Evolutionary conservation across 2,888 invertebrate genomes (phyloP).

Genomic region (Pardosa pseudoannulata): DNA sequence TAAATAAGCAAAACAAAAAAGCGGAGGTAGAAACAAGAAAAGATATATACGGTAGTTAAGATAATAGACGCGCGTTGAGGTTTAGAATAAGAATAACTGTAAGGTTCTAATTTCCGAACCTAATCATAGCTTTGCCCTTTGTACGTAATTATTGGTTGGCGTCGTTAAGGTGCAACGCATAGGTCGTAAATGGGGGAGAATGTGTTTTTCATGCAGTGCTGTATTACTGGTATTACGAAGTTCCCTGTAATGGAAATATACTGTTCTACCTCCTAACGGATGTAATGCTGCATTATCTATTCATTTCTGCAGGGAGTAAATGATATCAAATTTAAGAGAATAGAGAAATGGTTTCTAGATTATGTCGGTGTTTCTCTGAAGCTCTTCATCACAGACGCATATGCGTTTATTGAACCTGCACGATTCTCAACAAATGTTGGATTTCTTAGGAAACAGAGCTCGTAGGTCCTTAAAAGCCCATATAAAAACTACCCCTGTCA

Average conservation of each 20-base stretch:
- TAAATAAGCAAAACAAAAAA: no score
- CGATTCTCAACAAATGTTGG: no score
- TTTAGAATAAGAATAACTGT: constrained; percentile 16
- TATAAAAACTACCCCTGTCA: no score
- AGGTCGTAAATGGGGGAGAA: constrained; percentile 26
- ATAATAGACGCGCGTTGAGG: neutral
- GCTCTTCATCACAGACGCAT: no score
- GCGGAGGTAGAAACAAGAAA: no score
- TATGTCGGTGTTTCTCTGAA: no score
- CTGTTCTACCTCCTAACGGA: constrained; percentile 1
- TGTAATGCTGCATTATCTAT: neutral
- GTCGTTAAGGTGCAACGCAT: constrained; percentile 44
- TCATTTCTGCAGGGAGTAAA: neutral
- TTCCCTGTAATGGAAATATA: constrained; percentile 14
- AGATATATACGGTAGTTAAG: neutral
- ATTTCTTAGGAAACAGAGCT: no score
- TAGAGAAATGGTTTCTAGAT: neutral
- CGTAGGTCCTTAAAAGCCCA: no score
- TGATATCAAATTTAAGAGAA: constrained; percentile 14
- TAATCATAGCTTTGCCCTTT: constrained; percentile 47
- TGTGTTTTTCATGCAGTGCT: constrained; percentile 14
- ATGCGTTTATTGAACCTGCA: no score
- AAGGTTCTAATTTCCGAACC: constrained; percentile 54
- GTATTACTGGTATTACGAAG: constrained; percentile 40
- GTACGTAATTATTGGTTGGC: constrained; percentile 19